Evolutionary conservation across 2,888 invertebrate genomes (phyloP), one percentile per base, ranked within the genome.

Genomic region (Lamellibrachia columna): DNA sequence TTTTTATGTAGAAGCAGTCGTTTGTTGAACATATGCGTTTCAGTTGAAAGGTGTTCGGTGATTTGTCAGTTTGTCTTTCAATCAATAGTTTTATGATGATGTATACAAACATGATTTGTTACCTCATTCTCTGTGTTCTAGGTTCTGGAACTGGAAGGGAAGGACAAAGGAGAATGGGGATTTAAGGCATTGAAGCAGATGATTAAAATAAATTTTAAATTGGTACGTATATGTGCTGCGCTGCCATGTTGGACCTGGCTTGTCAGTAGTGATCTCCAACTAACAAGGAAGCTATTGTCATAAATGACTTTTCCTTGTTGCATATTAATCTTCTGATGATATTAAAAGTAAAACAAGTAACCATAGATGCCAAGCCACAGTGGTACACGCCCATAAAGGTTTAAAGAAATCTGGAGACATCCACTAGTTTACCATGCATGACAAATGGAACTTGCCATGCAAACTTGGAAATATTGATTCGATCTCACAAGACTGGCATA

Each of bases 81-180:
- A 15, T 22, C 22, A 75, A 4, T 75, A 75, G 75, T 11, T 75
- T 55, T 75, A 22, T 15, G 75, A n/a, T 75, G 75, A 75, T 22
- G 22, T n/a, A 75, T 75, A n/a, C 22, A 75, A 22, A 22, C 75
- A 22, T 75, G 4, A 75, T 15, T n/a, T 6, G 22, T 75, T 15
- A 75, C 15, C 75, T 22, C 22, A 28, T 91, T 53, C 92, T 93
- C 92, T 91, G 90, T 93, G 55, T 94, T 94, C 22, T 93, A 98
- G 97, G 99, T 99, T 11, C 97, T 99, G 94, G 99, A 99, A 96
- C 97, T 99, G 93, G 99, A 99, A 97, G 98, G 98, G 90, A 99
- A 98, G 0, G 99, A 99, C 95, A 99, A 99, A 96, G 99, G 99
- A 92, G 99, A 99, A 97, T 99, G 99, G 99, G 99, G 99, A 0